Base-by-base conservation (phyloP, 2,113 vertebrate genomes). In the Melospiza melodia region DNA sequence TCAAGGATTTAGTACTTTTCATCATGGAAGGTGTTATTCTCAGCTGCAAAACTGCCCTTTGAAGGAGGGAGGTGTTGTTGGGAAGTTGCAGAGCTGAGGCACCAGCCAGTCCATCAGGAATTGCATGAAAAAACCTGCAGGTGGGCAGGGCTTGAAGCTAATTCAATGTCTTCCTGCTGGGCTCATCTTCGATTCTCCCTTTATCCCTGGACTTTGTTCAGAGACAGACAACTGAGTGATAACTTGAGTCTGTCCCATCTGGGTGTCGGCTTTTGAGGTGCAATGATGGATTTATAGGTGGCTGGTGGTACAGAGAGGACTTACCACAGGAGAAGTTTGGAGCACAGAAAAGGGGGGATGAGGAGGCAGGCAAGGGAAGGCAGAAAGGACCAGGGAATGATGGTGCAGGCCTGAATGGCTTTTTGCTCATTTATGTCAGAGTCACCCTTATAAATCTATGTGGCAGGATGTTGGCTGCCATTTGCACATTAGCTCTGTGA, bases 221-320 rank as follows among this genome's bases (percentile, higher is more conserved):
- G 48, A 63, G 44, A 28, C 10, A 44, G 52, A 75, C 66, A 20
- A 46, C 25, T 5, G n/a, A 68, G 6, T 10, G 16, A 27, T 55
- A 20, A 12, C 37, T 61, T 25, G 19, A 54, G 17, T 39, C 22
- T 77, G 54, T 25, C 17, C 24, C 0, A 0, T 79, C 41, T 24
- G 23, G 20, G 16, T 57, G 33, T 52, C 0, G 1, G 1, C 28
- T 65, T 91, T 57, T 2, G 3, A 28, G 54, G 17, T 57, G 27
- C 0, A 0, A 1, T 54, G 46, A 33, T 9, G 17, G 46, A 66
- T 21, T 54, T 85, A 3, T 1, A 28, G 30, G 22, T 51, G 27
- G 33, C 33, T 82, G 17, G 27, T 75, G 28, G 24, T 67, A n/a
- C 0, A 0, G 20, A 27, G 48, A 79, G 59, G 35, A 13, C 17